These are phyloP conservation scores for Chrysotoxum bicinctum DNA, from an alignment of 2,888 invertebrate genomes.

Conservation along the genomic window DNA sequence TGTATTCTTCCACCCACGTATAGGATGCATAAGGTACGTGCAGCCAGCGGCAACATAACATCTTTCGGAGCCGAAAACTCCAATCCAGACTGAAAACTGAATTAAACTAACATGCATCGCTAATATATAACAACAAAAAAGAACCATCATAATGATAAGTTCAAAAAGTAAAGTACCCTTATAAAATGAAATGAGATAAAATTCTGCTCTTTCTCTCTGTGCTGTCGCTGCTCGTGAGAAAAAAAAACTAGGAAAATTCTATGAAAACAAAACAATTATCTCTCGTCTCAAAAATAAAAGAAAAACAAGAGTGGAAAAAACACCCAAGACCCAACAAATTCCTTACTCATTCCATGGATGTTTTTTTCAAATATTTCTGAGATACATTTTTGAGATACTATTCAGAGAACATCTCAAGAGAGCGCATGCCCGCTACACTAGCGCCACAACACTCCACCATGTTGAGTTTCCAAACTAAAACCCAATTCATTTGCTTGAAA, in stretches of 20 bases:
- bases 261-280: constrained; percentile 8
- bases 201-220: not conserved
- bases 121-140: not conserved
- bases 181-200: not conserved
- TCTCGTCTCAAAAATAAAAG: not conserved
- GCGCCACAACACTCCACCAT: constrained; percentile 32
- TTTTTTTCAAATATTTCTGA: constrained; percentile 5
- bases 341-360: constrained; percentile 58
- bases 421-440: constrained; percentile 50
- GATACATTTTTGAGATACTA: not conserved
- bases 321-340: constrained; percentile 17
- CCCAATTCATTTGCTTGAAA: not conserved
- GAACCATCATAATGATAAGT: not conserved
- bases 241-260: not conserved
- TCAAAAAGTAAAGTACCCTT: not conserved
- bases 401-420: constrained; percentile 33
- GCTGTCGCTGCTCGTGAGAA: not conserved
- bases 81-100: too few species aligned
- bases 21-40: not conserved
- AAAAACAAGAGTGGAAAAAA: constrained; percentile 35
- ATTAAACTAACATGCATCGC: not conserved
- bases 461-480: constrained; percentile 32
- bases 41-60: not conserved
- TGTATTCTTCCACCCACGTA: constrained; percentile 5
- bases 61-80: not conserved